Base-by-base conservation (phyloP, 2,113 vertebrate species). In the Geococcyx californianus region DNA sequence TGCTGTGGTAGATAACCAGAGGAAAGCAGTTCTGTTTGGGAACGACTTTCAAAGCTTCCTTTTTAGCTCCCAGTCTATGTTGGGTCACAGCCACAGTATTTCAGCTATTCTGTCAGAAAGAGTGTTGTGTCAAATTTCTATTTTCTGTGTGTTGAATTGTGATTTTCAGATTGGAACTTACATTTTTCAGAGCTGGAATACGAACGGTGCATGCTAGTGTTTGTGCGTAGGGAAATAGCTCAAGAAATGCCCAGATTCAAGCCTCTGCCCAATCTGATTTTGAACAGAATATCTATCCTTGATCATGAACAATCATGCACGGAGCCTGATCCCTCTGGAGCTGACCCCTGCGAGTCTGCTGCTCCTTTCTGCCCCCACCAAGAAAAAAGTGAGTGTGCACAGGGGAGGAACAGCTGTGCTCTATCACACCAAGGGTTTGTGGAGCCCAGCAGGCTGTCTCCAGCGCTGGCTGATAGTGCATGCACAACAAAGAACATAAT, bases 1-100 rank as follows among this genome's bases (percentile, higher is more conserved):
- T 87, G 84, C 77, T n/a, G 38, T 85, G n/a, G 28, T 73, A 76
- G 77, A 87, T 89, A 95, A 79, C 74, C 40, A 89, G 84, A 91
- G 69, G 55, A 87, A 92, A 89, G 81, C 49, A 66, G 66, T 85
- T 95, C 58, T 94, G 11, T 85, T 91, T 76, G 81, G 66, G 74
- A 95, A 58, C 0, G 4, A 76, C 52, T 91, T 93, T 63, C 70
- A 84, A 76, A 95, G 86, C 56, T 93, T 93, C 80, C 76, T 96
- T 95, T 94, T 94, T 97, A 96, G 69, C 77, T 91, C 77, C 76
- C 66, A 76, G 87, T 66, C 93, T 91, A 64, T 28, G 8, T 9
- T 96, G 95, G 93, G 91, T 94, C 81, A 93, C 93, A 94, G 93
- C 91, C 96, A 95, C 80, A 72, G 13, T 94, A 92, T 95, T 94